Conservation (phyloP, 2,797 vertebrate genomes). For the Clamator glandarius region DNA sequence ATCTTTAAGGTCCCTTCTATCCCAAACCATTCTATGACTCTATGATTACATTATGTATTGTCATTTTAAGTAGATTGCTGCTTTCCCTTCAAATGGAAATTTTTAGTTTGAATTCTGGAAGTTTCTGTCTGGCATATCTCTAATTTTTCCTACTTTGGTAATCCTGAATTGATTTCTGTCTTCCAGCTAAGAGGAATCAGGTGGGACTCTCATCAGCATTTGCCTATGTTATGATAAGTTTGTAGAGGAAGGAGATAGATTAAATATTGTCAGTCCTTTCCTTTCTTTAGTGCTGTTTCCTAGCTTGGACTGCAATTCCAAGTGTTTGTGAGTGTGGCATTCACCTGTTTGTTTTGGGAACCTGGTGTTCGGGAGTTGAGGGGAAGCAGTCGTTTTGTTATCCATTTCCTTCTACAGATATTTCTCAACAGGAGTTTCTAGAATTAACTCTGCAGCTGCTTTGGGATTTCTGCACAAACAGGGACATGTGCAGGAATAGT, state of each 20-base stretch:
- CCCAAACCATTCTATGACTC: too few relatives aligned
- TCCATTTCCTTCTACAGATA: background rate
- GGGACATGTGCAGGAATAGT: background rate
- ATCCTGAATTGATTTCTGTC: background rate
- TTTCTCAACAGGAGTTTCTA: background rate
- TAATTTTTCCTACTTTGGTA: background rate
- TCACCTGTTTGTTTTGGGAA: background rate
- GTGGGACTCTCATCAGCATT: background rate
- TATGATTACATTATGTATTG: background rate
- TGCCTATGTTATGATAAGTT: background rate
- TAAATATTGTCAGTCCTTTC: background rate
- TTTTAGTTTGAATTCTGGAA: background rate
- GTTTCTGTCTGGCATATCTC: background rate
- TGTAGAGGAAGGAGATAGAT: background rate
- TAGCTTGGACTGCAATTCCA: background rate
- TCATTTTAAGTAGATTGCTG: background rate
- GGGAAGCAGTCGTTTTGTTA: background rate
- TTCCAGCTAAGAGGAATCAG: background rate
- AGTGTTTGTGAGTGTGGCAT: fast-evolving
- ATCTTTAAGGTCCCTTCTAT: too few relatives aligned
- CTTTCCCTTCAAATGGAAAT: background rate
- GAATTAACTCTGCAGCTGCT: background rate
- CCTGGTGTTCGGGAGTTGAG: background rate
- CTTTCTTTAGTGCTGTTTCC: background rate
- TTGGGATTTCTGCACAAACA: background rate